Percentiles rank a stretch among this genome's conserved stretches.
Evolutionary conservation across 2,113 vertebrate genomes (phyloP).

Genomic region (Pseudopodoces humilis): DNA sequence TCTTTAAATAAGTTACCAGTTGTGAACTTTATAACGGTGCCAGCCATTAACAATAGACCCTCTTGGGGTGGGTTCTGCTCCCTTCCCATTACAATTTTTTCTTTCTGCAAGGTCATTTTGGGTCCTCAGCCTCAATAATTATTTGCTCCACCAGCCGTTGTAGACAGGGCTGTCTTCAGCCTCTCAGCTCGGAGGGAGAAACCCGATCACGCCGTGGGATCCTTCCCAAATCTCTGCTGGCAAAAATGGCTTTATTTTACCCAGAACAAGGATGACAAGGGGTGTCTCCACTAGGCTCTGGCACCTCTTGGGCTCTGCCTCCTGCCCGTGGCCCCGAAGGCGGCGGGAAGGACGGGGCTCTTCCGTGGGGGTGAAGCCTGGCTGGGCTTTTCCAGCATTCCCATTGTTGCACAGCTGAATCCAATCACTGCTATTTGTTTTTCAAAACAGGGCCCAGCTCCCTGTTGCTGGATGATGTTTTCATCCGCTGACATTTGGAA

Average conservation of each 20-base stretch:
- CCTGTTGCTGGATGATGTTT: constrained; percentile 35
- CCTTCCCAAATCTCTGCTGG: not conserved
- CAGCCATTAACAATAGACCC: constrained; percentile 51
- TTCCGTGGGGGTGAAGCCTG: not conserved
- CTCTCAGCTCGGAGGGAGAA: not conserved
- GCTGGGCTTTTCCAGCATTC: not conserved
- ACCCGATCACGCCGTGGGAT: accelerated
- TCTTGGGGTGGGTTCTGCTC: not conserved
- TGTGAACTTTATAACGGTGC: not conserved
- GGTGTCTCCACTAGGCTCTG: not conserved
- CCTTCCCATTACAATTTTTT: not conserved
- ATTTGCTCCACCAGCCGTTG: not conserved
- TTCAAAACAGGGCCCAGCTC: constrained; percentile 27
- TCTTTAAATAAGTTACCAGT: constrained; percentile 16
- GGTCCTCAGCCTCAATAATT: not conserved
- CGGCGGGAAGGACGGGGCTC: accelerated
- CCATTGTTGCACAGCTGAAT: constrained; percentile 52
- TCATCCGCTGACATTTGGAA: constrained; percentile 47
- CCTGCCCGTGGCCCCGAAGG: not conserved
- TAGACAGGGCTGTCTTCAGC: constrained; percentile 47
- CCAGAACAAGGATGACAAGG: not conserved
- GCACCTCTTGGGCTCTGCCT: not conserved
- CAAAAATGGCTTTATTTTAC: not conserved
- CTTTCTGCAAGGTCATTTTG: constrained; percentile 38
- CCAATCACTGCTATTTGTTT: constrained; percentile 51